A percentile compares a stretch with the other conserved stretches of the same genome.
Conservation (phyloP, 2,113 vertebrate genomes). For the Toxotes chatareus region DNA sequence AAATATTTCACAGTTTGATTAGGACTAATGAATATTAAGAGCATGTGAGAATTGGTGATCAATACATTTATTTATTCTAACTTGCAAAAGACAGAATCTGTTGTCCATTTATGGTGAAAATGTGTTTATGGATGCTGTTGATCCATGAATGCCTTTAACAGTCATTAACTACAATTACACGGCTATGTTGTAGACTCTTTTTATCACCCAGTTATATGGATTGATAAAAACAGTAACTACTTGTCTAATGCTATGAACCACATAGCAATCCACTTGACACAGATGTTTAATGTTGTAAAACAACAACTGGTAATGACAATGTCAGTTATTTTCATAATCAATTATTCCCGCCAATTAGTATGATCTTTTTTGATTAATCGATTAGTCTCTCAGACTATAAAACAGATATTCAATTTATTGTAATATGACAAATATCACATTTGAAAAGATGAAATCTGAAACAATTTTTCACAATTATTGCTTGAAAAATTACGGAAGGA, state of each 20-base stretch:
- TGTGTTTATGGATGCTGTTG: neutral
- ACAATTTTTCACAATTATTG: too few species aligned
- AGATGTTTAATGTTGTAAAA: neutral
- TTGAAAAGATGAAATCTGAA: neutral
- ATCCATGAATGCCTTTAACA: neutral
- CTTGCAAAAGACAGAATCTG: neutral
- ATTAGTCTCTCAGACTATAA: too few species aligned
- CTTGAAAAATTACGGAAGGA: neutral
- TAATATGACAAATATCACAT: neutral
- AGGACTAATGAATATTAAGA: neutral
- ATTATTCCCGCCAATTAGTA: too few species aligned
- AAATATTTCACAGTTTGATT: neutral
- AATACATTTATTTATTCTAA: neutral
- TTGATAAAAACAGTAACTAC: neutral
- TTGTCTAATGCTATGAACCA: neutral
- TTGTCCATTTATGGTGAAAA: conserved; percentile 1
- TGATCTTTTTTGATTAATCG: neutral
- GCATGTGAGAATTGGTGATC: neutral
- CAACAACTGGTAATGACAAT: neutral
- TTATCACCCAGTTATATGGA: neutral
- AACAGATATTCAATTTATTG: neutral
- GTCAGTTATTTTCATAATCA: neutral
- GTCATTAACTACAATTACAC: neutral
- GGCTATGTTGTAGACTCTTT: neutral
- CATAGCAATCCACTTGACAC: neutral